A percentile compares a stretch with the other conserved stretches of the same genome.
Conservation (phyloP, 2,113 vertebrate species). For the Arvicanthis niloticus region DNA sequence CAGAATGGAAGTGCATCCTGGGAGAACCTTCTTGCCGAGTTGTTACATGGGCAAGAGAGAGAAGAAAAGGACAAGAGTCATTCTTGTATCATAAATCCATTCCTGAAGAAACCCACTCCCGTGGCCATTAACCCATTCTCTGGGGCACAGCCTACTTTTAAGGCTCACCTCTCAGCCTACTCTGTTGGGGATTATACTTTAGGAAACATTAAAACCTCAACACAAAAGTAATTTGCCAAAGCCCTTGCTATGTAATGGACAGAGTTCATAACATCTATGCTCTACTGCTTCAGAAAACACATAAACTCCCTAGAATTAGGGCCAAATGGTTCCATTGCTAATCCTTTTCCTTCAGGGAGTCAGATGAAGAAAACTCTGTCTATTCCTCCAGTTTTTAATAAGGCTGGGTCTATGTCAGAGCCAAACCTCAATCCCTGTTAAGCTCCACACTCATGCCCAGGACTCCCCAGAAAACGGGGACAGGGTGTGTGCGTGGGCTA, state of each 20-base stretch:
- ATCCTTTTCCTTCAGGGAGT: background rate
- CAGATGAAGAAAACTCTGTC: background rate
- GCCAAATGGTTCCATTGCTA: background rate
- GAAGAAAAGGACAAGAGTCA: background rate
- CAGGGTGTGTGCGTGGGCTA: background rate
- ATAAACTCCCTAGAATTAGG: background rate
- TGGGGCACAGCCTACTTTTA: background rate
- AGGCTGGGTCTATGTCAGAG: background rate
- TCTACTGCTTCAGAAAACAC: background rate
- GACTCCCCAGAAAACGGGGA: background rate
- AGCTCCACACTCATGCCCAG: background rate
- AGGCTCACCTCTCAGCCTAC: background rate
- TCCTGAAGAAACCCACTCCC: background rate
- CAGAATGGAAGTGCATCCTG: accelerated
- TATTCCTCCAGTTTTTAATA: background rate
- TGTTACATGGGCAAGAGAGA: background rate
- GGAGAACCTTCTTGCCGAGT: background rate
- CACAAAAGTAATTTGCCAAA: background rate
- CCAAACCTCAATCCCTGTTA: background rate
- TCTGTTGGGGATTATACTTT: background rate
- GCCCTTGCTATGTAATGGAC: background rate
- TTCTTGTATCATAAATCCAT: background rate
- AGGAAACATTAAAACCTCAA: background rate
- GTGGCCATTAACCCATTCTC: no score
- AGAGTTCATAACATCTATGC: background rate